Evolutionary conservation across 2,113 vertebrate genomes (phyloP), one percentile per base, ranked within the genome.

Genomic region (Nesogale talazaci): DNA sequence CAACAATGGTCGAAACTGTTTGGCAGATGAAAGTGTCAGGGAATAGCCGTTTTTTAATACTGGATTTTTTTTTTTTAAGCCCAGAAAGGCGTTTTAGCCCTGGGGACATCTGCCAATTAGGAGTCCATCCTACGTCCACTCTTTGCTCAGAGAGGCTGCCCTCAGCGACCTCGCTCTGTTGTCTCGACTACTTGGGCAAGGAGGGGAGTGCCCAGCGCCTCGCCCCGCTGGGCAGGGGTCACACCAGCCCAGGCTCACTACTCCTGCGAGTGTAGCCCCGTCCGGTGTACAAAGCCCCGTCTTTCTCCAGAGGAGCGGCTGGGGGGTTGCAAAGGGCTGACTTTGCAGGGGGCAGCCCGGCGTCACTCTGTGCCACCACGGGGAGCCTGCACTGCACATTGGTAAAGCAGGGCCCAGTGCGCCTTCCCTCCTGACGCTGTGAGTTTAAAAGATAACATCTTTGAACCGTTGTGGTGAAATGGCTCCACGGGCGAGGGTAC

Each of bases 241-340:
- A 52, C 7, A 0, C 11, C 1, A 0, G 7, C 46, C 16, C 59
- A 61, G 6, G 2, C 59, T 3, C 22, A 61, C 20, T 0, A 0
- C 2, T 0, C n/a, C n/a, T n/a, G n/a, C n/a, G n/a, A n/a, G n/a
- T n/a, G n/a, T n/a, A n/a, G n/a, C n/a, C n/a, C n/a, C n/a, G n/a
- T n/a, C n/a, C n/a, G 46, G 46, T 12, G 46, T 52, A 11, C 6
- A 52, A 52, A 52, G 46, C 46, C 46, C 46, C 10, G 46, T 8
- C 46, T 52, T 11, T 52, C 46, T 52, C 46, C 46, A 2, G 46
- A 52, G 46, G 46, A 52, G 46, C 46, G 46, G 42, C 46, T 52
- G 46, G 46, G 46, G 46, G 46, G 46, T 52, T 52, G 46, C 46
- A 52, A 52, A 52, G 2, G 46, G 46, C 46, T 52, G 46, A 52